phyloP scores from a whole-genome alignment of 2,797 vertebrate species.

The Chiroxiphia lanceolata region DNA sequence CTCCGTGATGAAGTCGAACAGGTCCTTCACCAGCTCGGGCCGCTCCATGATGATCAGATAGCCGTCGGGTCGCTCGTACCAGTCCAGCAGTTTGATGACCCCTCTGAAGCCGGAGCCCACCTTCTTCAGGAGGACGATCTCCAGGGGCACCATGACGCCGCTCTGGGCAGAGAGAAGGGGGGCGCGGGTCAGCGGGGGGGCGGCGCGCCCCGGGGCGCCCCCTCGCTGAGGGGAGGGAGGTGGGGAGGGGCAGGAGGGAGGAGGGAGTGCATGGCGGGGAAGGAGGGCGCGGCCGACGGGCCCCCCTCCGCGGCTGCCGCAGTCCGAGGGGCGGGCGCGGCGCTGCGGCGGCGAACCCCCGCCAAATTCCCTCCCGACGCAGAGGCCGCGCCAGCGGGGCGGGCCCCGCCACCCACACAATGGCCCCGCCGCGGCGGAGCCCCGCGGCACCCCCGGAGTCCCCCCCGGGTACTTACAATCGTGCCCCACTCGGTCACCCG shows the following conservation, averaged over 20 bases:
- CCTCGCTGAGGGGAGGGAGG: background rate
- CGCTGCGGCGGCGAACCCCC: constrained; percentile 12
- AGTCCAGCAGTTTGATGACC: constrained; percentile 94
- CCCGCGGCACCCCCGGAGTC: background rate
- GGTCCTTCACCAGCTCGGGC: constrained; percentile 93
- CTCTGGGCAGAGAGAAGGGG: constrained; percentile 72
- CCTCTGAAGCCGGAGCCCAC: constrained; percentile 92
- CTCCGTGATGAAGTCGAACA: constrained; percentile 98
- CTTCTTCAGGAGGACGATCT: constrained; percentile 93
- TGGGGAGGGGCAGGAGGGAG: background rate
- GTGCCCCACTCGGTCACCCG: constrained; percentile 92
- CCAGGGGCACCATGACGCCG: constrained; percentile 89
- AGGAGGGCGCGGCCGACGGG: background rate
- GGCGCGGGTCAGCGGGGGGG: background rate
- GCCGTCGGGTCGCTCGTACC: constrained; percentile 93
- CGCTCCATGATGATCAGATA: constrained; percentile 95
- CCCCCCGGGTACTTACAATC: constrained; percentile 80
- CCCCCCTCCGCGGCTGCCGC: constrained; percentile 35
- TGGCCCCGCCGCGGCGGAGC: background rate
- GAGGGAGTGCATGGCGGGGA: background rate
- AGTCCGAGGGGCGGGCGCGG: constrained; percentile 57
- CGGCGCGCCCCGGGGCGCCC: background rate
- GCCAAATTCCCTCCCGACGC: constrained; percentile 27
- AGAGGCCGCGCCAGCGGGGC: constrained; percentile 38
- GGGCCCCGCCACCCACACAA: constrained; percentile 39